Evolutionary conservation across 2,797 vertebrate genomes (phyloP), one percentile per base, ranked within the genome.

Genomic region (Sebastes reedi): DNA sequence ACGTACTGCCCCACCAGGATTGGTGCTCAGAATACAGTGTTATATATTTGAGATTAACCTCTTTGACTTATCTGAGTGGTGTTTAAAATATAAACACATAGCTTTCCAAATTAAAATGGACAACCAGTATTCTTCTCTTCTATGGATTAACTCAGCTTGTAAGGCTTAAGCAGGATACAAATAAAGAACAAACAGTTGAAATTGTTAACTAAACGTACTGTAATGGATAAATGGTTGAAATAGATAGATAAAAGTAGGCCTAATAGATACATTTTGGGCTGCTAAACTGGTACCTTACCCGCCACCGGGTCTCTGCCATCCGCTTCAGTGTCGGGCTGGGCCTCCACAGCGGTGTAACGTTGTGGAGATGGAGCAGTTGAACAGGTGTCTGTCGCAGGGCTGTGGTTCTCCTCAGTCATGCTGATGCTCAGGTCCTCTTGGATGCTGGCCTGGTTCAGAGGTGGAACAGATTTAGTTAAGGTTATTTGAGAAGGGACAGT

Each of bases 21-120:
- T 24, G 36, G 9, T 58, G 56, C 56, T 30, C 25, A 32, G 18
- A n/a, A 30, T 12, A 60, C 8, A 32, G 18, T 5, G 58, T 34
- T 10, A 22, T 62, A 22, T n/a, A 34, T 34, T n/a, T 22, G 11
- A 34, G 30, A 34, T 61, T 18, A 34, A 18, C 25, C 39, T 42
- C 56, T 29, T 1, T n/a, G 29, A 64, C 7, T 36, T 34, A 62
- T 34, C 7, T 24, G 22, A 22, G 12, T 65, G 34, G 8, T 65
- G 62, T 42, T 65, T 18, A 52, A 46, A 30, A 69, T 62, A 29
- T 42, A 75, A 68, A 70, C 58, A 60, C 25, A 32, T n/a, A 7
- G 14, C 12, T 82, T 68, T 75, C 14, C 27, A 65, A 81, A 84
- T 71, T 77, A 36, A 79, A 77, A 77, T 36, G 20, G 65, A 72